phyloP scores from a whole-genome alignment of 1,140 invertebrate species.

The Pogonomyrmex barbatus region DNA sequence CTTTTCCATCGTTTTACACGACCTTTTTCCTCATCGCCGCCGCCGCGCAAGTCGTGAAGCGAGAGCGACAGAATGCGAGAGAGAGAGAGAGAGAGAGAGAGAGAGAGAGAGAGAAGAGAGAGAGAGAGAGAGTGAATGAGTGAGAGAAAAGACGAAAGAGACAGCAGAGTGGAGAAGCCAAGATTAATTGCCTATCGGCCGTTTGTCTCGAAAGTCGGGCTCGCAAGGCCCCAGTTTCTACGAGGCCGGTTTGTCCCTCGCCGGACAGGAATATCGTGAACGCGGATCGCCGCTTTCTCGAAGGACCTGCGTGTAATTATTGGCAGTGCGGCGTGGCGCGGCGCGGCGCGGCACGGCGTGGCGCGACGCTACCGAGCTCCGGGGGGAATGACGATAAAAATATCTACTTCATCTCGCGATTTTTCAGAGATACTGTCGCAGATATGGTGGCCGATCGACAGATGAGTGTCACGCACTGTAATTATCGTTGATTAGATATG shows the following conservation, averaged over 20 bases:
- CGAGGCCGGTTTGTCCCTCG: conserved; percentile 66
- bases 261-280: conserved; percentile 71
- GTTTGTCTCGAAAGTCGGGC: conserved; percentile 74
- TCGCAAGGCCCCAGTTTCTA: conserved; percentile 69
- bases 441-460: conserved; percentile 25
- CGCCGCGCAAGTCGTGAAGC: not conserved
- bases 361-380: not conserved
- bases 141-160: not conserved
- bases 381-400: conserved; percentile 54
- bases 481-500: conserved; percentile 45
- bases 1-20: conserved; percentile 63
- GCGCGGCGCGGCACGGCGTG: not conserved
- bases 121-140: not conserved
- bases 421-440: conserved; percentile 47
- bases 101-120: not conserved
- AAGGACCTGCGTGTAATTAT: conserved; percentile 74
- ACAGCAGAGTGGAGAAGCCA: conserved; percentile 20
- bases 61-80: not conserved
- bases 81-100: not conserved
- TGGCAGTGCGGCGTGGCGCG: conserved; percentile 19
- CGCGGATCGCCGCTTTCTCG: conserved; percentile 71
- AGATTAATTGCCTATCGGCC: conserved; percentile 76
- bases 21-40: conserved; percentile 59
- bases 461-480: conserved; percentile 30
- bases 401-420: conserved; percentile 44